Conservation (phyloP, 2,888 invertebrate species). For the Ceratothoa steindachneri region DNA sequence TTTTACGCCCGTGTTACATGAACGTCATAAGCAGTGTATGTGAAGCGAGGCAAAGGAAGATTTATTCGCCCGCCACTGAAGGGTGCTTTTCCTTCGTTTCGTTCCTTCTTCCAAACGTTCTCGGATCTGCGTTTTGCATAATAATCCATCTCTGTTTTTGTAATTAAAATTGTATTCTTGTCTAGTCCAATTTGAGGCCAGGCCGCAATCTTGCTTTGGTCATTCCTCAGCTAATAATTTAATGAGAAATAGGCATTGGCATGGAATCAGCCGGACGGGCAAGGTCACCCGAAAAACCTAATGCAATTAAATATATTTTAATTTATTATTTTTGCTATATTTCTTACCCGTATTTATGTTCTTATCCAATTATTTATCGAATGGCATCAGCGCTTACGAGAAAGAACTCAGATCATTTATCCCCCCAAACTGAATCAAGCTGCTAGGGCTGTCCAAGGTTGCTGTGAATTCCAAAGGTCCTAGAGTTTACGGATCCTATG, state of each 20-base stretch:
- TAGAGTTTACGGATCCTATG: too few species aligned
- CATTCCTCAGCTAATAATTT: constrained; percentile 17
- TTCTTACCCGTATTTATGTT: too few species aligned
- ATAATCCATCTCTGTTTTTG: constrained; percentile 42
- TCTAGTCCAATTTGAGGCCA: constrained; percentile 11
- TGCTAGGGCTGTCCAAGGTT: not conserved
- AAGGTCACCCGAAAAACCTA: not conserved
- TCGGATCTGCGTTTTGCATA: constrained; percentile 41
- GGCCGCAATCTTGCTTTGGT: too few species aligned
- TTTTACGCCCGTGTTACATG: constrained; percentile 38
- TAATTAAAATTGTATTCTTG: constrained; percentile 42
- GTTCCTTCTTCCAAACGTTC: constrained; percentile 22
- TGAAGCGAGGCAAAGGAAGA: constrained; percentile 14
- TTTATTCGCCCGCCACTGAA: not conserved
- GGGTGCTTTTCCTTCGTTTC: constrained; percentile 9
- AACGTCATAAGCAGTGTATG: constrained; percentile 33
- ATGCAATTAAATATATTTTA: not conserved
- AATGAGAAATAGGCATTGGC: constrained; percentile 22
- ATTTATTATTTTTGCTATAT: not conserved
- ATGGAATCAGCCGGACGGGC: not conserved
- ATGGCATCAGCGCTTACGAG: too few species aligned
- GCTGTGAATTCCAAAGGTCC: too few species aligned
- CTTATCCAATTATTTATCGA: too few species aligned
- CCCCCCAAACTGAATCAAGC: too few species aligned
- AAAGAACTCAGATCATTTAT: too few species aligned